Evolutionary conservation across 37 sponge, comb jelly and placozoan species (phyloP).

Genomic region (Ephydatia muelleri): DNA sequence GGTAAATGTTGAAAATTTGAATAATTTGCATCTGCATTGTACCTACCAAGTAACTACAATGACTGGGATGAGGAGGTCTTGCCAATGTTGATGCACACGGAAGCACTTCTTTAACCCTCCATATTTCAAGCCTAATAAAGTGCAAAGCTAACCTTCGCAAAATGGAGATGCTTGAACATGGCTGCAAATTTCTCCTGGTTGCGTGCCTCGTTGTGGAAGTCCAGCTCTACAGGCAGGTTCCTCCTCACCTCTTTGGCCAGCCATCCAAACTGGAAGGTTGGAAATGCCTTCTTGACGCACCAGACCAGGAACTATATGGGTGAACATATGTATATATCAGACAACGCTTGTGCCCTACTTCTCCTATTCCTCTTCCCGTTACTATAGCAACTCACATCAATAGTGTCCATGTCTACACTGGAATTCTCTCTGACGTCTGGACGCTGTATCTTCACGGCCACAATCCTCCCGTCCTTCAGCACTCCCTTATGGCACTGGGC

Average conservation of each 20-base stretch:
- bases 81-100: not conserved
- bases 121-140: too few relatives aligned
- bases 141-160: slow-evolving; percentile 61
- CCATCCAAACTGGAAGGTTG: slow-evolving; percentile 88
- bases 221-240: slow-evolving; percentile 87
- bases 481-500: slow-evolving; percentile 85
- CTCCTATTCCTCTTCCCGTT: not conserved
- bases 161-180: slow-evolving; percentile 73
- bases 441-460: slow-evolving; percentile 95
- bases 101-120: too few relatives aligned
- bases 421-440: slow-evolving; percentile 80
- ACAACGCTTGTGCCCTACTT: not conserved
- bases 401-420: slow-evolving; percentile 75
- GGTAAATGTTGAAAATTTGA: too few relatives aligned
- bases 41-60: too few relatives aligned
- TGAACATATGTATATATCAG: not conserved
- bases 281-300: slow-evolving; percentile 74
- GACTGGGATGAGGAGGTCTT: too few relatives aligned
- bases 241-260: slow-evolving; percentile 69
- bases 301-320: slow-evolving; percentile 73
- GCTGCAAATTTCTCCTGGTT: slow-evolving; percentile 80
- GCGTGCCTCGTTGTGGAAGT: slow-evolving; percentile 83
- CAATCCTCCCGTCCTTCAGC: slow-evolving; percentile 66
- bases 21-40: too few relatives aligned
- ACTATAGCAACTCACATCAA: slow-evolving; percentile 72